Evolutionary conservation across 2,888 invertebrate species (phyloP).

Genomic region (Spodoptera exigua): DNA sequence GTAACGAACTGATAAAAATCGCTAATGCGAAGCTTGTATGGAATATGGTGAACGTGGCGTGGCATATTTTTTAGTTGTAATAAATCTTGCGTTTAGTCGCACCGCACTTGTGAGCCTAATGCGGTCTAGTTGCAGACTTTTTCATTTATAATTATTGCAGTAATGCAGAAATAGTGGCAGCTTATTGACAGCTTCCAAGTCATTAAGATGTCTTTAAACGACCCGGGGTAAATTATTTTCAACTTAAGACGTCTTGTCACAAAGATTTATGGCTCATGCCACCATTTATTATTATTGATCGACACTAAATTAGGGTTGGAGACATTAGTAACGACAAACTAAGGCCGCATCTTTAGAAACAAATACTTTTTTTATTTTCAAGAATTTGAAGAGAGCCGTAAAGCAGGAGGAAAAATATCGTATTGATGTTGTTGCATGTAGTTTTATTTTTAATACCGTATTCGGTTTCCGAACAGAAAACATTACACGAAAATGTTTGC

Average conservation of each 20-base stretch:
- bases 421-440: constrained; percentile 15
- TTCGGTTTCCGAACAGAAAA: constrained; percentile 30
- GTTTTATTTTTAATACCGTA: constrained; percentile 10
- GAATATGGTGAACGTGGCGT: constrained; percentile 8
- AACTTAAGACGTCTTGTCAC: constrained; percentile 2
- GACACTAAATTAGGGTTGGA: constrained; percentile 1
- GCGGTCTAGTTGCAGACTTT: constrained; percentile 19
- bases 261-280: constrained; percentile 24
- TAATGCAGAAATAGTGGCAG: constrained; percentile 4
- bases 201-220: constrained; percentile 17
- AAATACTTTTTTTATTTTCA: constrained; percentile 1
- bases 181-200: constrained; percentile 25
- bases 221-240: constrained; percentile 9
- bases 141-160: constrained; percentile 27
- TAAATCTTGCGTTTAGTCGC: constrained; percentile 34
- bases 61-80: constrained; percentile 30
- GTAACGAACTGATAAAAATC: constrained; percentile 36
- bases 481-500: constrained; percentile 22
- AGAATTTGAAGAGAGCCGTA: neutral
- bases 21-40: constrained; percentile 35
- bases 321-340: neutral
- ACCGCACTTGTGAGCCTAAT: constrained; percentile 21
- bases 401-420: constrained; percentile 24
- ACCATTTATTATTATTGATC: constrained; percentile 13
- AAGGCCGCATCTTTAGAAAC: neutral